Conservation (phyloP, 2,113 vertebrate genomes). For the Gymnocephalus cernua region DNA sequence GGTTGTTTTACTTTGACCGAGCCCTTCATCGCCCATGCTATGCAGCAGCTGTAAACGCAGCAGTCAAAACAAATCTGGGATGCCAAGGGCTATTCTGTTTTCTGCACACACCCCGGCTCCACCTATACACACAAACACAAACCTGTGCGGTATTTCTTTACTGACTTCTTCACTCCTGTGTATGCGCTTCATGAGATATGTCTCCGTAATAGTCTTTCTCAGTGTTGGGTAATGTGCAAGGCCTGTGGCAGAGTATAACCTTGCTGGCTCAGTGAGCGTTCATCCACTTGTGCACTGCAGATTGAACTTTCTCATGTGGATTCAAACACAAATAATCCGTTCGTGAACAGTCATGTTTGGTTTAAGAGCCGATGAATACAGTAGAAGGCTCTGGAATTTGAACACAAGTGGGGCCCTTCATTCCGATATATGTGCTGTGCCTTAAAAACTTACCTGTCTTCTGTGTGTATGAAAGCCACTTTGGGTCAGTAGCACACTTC, state of each 20-base stretch:
- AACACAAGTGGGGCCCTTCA: slow-evolving; percentile 2
- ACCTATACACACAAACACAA: slow-evolving; percentile 76
- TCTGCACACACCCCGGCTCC: slow-evolving; percentile 64
- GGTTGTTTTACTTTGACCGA: slow-evolving; percentile 80
- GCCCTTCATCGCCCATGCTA: slow-evolving; percentile 70
- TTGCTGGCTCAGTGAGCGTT: slow-evolving; percentile 1
- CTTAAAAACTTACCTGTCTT: slow-evolving; percentile 10
- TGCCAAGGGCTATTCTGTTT: slow-evolving; percentile 78
- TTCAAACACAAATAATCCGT: slow-evolving; percentile 73
- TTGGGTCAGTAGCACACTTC: slow-evolving; percentile 37
- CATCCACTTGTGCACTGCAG: slow-evolving; percentile 23
- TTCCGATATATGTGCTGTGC: slow-evolving; percentile 32
- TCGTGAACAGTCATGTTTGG: slow-evolving; percentile 70
- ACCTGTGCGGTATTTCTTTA: slow-evolving; percentile 46
- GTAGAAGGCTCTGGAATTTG: slow-evolving; percentile 60
- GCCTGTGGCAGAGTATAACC: slow-evolving; percentile 39
- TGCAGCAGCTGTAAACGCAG: slow-evolving; percentile 77
- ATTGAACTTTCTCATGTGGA: slow-evolving; percentile 49
- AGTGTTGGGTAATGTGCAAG: neutral
- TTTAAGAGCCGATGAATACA: slow-evolving; percentile 59
- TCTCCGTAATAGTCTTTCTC: neutral
- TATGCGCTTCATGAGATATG: neutral
- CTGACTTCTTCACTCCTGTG: slow-evolving; percentile 10
- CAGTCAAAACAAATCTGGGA: slow-evolving; percentile 78
- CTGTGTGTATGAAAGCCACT: slow-evolving; percentile 24